A percentile compares a stretch with the other conserved stretches of the same genome.
These are phyloP conservation scores for Megalonaias nervosa DNA, from an alignment of 1,140 invertebrate species.

Conservation along the genomic window DNA sequence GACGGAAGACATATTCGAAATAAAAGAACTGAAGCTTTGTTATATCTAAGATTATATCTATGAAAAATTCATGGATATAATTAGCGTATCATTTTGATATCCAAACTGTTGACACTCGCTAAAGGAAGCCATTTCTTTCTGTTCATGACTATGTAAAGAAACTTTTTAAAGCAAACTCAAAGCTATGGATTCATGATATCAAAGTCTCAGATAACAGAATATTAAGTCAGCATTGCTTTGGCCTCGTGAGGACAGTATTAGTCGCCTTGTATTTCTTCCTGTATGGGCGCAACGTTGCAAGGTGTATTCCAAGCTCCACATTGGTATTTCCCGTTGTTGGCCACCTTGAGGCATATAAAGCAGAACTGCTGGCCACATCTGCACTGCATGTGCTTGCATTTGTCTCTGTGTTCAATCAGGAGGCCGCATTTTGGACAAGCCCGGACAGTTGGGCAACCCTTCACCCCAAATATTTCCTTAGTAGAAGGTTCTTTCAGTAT, in stretches of 20 bases:
- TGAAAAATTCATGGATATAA: too few relatives aligned
- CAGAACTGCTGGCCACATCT: constrained; percentile 35
- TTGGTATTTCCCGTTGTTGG: constrained; percentile 11
- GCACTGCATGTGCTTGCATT: constrained; percentile 40
- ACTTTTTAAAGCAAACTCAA: too few relatives aligned
- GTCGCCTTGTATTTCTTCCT: constrained; percentile 21
- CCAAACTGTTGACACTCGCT: too few relatives aligned
- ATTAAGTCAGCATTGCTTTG: too few relatives aligned
- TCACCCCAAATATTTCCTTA: constrained; percentile 20
- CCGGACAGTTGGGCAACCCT: constrained; percentile 22
- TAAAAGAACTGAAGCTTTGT: too few relatives aligned
- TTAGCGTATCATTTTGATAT: too few relatives aligned
- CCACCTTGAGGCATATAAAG: constrained; percentile 39
- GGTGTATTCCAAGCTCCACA: constrained; percentile 24
- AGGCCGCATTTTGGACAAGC: constrained; percentile 33
- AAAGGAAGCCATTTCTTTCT: too few relatives aligned
- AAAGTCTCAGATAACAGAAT: too few relatives aligned
- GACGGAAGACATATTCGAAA: too few relatives aligned
- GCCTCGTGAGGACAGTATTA: background rate
- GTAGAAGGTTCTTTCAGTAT: constrained; percentile 13
- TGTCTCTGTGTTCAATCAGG: constrained; percentile 35
- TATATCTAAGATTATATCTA: too few relatives aligned
- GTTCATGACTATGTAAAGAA: too few relatives aligned
- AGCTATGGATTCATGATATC: too few relatives aligned
- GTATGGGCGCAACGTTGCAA: constrained; percentile 18